Evolutionary conservation across 1,140 invertebrate species (phyloP), one percentile per base, ranked within the genome.

Genomic region (Drosophila ambigua): DNA sequence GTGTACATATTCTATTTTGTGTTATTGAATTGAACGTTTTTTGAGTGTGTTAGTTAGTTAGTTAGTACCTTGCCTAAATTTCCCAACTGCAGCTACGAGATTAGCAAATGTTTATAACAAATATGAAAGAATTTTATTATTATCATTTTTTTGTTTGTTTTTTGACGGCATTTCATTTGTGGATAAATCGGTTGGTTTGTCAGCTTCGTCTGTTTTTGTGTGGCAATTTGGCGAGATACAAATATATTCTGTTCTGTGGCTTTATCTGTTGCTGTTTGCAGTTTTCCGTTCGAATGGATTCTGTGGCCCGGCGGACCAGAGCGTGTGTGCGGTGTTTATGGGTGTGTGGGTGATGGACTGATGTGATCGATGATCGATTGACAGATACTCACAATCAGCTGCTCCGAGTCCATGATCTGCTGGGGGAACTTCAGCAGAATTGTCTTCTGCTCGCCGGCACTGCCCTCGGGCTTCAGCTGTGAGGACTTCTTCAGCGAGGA

Each of bases 61-160:
- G 16, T 63, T 71, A 78, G 74, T 91, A 91, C 90, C 90, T 91
- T 91, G 77, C 90, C 90, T 54, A 91, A 87, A 65, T 91, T 91
- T 90, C 90, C 90, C 90, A 91, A 91, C 90, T 91, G 90, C 90
- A 91, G 90, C 90, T 91, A 77, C 69, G 55, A 59, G 69, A 59
- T 62, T 75, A 63, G 55, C 51, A 62, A 57, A 53, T 64, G 66
- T 74, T 74, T 49, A 8, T 57, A 76, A 31, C 75, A 82, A 66
- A 82, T 79, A 61, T 64, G 71, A 84, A 69, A 83, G 54, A 83
- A 55, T 65, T 79, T 65, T 79, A 82, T 81, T 78, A 78, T 35
- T 44, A 65, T 66, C 60, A 48, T 59, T 20, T 24, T 57, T 57
- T 50, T 20, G 16, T 49, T 43, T 5, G 7, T 41, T 35, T n/a